Base-by-base conservation (phyloP, 2,113 vertebrate species). In the Trichomycterus rosablanca region DNA sequence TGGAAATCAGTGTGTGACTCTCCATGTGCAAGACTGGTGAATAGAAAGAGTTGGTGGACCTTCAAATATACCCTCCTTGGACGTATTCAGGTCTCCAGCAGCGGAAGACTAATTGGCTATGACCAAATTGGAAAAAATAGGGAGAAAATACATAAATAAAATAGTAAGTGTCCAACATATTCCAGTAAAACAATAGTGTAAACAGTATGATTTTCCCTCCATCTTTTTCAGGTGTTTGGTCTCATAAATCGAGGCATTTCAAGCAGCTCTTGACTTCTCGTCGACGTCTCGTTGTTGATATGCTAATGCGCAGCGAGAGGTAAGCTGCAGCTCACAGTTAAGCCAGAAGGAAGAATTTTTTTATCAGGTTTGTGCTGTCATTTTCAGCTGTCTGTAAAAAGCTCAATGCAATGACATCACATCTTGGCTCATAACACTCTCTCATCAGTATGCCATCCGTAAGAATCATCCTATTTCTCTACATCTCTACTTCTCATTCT, bases 361-460 rank as follows among this genome's bases (percentile, higher is more conserved):
- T 46, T 23, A 20, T 43, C 45, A 16, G 45, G 19, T 19, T 42
- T 23, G 24, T 51, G 60, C 23, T 71, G 72, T 66, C 66, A 75
- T 65, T 65, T 66, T 55, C 40, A 61, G 69, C 57, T 55, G 37
- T 39, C 59, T 63, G 59, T 35, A 32, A 52, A 42, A 53, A 34
- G 51, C 45, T 66, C 35, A 30, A 46, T 60, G 62, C 40, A 51
- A 24, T 74, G 64, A 71, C 72, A 71, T 74, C 68, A 57, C 68
- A 50, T 54, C 48, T 59, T n/a, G n/a, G n/a, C 16, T 30, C 55
- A 56, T 46, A 34, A 55, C 63, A 37, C 45, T 4, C 32, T 32
- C 63, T 63, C 63, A 70, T 74, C 58, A 67, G 50, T 57, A 63
- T 70, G 59, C 63, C 34, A 40, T 32, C 10, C 39, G 1, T 70